Percentiles rank a stretch among this genome's conserved stretches.
Conservation (phyloP, 1,140 invertebrate species). For the Brachionus rotundiformis region DNA sequence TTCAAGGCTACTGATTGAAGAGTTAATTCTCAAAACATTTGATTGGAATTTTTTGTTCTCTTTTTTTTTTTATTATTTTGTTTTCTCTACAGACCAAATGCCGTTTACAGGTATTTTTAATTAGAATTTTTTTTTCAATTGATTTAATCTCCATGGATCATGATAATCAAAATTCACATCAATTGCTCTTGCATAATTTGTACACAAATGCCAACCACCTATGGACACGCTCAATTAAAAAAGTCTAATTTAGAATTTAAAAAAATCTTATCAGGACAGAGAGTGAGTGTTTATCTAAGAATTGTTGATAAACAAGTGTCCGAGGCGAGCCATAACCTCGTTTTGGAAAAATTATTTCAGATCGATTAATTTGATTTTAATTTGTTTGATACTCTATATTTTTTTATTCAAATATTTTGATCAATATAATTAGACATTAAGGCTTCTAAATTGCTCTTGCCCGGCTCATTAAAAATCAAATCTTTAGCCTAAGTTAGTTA, state of each 20-base stretch:
- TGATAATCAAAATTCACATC: not conserved
- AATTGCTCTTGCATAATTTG: not conserved
- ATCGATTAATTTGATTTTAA: constrained; percentile 49
- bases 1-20: constrained; percentile 2
- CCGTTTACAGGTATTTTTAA: not conserved
- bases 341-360: not conserved
- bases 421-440: not conserved
- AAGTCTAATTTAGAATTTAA: not conserved
- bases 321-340: not conserved
- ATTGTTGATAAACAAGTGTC: not conserved
- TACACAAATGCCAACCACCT: not conserved
- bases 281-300: not conserved
- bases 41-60: constrained; percentile 30
- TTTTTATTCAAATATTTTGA: not conserved
- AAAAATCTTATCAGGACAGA: not conserved
- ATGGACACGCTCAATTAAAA: not conserved
- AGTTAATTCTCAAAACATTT: not conserved
- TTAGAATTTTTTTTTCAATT: not conserved
- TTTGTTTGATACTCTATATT: constrained; percentile 41
- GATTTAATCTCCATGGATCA: not conserved
- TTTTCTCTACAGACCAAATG: not conserved
- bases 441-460: not conserved
- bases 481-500: not conserved
- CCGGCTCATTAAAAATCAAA: not conserved
- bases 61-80: too few relatives aligned